Conservation (phyloP, 2,888 invertebrate genomes). For the Euclidia mi region DNA sequence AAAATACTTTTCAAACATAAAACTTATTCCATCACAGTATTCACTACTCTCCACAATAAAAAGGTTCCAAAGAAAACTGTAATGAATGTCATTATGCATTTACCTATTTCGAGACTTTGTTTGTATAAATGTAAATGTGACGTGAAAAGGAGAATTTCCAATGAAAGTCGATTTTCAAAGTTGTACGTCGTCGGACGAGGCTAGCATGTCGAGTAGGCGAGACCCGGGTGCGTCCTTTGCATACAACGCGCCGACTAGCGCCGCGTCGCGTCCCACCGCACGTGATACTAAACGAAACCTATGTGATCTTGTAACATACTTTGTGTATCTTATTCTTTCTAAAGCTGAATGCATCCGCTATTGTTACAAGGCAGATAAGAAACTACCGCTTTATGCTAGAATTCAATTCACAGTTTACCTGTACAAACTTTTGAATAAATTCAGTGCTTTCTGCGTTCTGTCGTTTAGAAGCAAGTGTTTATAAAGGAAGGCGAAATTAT, state of each 20-base stretch:
- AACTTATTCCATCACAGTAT: no score
- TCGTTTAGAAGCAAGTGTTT: no score
- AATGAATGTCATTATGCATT: conserved; percentile 49
- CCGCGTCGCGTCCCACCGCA: conserved; percentile 37
- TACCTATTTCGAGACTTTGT: conserved; percentile 56
- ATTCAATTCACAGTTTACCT: no score
- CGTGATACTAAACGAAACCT: conserved; percentile 59
- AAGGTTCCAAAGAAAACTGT: conserved; percentile 17
- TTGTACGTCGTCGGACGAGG: conserved; percentile 71
- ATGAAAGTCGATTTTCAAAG: conserved; percentile 86
- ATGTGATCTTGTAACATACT: conserved; percentile 50
- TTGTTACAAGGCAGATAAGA: neutral
- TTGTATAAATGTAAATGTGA: conserved; percentile 80
- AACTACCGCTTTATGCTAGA: neutral
- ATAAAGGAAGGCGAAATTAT: no score
- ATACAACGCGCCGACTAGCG: conserved; percentile 59
- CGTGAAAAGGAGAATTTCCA: conserved; percentile 72
- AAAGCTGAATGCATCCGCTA: conserved; percentile 9
- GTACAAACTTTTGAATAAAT: no score
- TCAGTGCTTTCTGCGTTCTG: no score
- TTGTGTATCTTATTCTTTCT: conserved; percentile 32
- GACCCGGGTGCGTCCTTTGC: conserved; percentile 67
- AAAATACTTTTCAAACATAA: no score
- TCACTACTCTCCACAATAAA: no score
- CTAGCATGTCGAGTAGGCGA: conserved; percentile 59